A percentile compares a stretch with the other conserved stretches of the same genome.
Conservation (phyloP, 2,113 vertebrate species). For the Lycaon pictus region DNA sequence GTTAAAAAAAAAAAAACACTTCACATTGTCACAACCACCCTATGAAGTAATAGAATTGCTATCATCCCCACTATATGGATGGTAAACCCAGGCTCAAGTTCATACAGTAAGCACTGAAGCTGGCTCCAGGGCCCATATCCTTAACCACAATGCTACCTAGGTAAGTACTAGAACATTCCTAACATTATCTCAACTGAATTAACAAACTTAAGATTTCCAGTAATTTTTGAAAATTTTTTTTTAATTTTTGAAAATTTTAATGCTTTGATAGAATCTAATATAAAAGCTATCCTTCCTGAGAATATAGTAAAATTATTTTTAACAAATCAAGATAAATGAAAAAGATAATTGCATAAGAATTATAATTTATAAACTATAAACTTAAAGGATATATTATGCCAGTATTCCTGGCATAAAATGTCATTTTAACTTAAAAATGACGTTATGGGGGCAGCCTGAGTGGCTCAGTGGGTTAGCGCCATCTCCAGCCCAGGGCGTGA, state of each 20-base stretch:
- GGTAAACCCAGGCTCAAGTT: background rate
- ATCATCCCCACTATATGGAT: background rate
- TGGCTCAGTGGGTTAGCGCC: no score
- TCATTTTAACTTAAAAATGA: slow-evolving; percentile 49
- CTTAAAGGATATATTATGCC: background rate
- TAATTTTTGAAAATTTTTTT: slow-evolving; percentile 32
- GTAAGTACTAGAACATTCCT: background rate
- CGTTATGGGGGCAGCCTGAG: background rate
- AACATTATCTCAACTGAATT: background rate
- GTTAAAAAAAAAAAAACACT: background rate
- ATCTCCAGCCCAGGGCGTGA: no score
- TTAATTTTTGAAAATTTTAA: slow-evolving; percentile 33
- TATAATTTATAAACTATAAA: background rate
- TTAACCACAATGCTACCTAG: background rate
- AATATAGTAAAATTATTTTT: background rate
- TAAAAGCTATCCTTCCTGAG: background rate
- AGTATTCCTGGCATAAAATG: background rate
- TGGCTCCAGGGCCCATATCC: background rate
- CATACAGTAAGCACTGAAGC: background rate
- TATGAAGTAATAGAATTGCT: background rate
- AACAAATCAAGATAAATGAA: background rate
- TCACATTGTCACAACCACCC: background rate
- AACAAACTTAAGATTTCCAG: slow-evolving; percentile 25
- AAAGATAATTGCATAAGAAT: background rate
- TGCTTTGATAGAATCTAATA: background rate